Conservation (phyloP, 2,888 invertebrate genomes). For the Uloborus plumipes region DNA sequence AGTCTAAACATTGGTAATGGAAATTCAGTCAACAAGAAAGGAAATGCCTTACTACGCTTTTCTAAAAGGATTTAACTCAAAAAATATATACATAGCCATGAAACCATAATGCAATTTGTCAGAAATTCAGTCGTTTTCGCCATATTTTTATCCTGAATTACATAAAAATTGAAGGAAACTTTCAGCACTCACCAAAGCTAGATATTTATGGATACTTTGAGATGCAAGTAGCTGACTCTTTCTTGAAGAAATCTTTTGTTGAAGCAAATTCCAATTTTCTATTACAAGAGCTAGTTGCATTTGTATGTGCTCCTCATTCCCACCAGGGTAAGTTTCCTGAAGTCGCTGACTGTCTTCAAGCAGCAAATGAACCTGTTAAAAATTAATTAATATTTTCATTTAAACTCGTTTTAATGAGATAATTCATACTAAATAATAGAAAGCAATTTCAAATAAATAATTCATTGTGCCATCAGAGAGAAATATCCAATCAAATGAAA, state of each 20-base stretch:
- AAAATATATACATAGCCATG: too few relatives aligned
- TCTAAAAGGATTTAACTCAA: background rate
- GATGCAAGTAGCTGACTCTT: constrained; percentile 86
- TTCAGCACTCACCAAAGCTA: constrained; percentile 77
- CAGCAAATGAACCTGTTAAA: constrained; percentile 77
- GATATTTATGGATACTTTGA: constrained; percentile 88
- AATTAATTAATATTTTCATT: too few relatives aligned
- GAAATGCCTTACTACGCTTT: too few relatives aligned
- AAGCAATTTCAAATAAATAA: too few relatives aligned
- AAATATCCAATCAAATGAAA: too few relatives aligned
- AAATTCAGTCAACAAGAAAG: too few relatives aligned
- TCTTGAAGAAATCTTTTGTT: constrained; percentile 85
- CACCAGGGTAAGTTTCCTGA: constrained; percentile 88
- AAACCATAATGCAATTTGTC: background rate
- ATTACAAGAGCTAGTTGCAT: constrained; percentile 88
- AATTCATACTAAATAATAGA: too few relatives aligned
- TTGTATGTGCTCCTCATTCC: constrained; percentile 89
- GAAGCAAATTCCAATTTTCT: constrained; percentile 87
- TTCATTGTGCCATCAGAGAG: too few relatives aligned
- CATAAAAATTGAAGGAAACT: background rate
- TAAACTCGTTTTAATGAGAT: too few relatives aligned
- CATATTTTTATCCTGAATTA: too few relatives aligned
- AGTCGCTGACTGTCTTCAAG: constrained; percentile 92
- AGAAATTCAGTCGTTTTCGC: background rate
- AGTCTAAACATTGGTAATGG: too few relatives aligned